phyloP scores from a whole-genome alignment of 2,888 invertebrate species.

The Pandemis corylana region DNA sequence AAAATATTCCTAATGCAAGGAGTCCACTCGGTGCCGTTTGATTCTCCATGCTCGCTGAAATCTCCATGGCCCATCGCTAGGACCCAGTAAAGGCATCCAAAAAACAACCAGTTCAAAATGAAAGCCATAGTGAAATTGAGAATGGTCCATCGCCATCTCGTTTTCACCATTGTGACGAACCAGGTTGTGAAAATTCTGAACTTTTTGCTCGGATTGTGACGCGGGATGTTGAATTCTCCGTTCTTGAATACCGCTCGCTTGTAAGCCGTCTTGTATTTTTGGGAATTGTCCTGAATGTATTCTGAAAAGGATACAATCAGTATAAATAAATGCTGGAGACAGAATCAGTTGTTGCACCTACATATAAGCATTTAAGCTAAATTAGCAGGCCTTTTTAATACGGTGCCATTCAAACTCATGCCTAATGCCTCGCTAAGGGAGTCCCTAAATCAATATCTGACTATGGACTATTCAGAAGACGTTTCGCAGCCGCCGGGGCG shows the following conservation, averaged over 20 bases:
- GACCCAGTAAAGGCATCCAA: conserved; percentile 96
- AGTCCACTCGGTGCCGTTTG: conserved; percentile 86
- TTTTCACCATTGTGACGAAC: conserved; percentile 93
- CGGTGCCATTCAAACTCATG: too few species aligned
- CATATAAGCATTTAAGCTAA: too few species aligned
- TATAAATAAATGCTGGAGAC: too few species aligned
- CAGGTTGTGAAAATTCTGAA: conserved; percentile 89
- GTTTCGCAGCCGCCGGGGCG: too few species aligned
- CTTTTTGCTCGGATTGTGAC: conserved; percentile 84
- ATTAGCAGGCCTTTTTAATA: too few species aligned
- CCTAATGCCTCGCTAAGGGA: too few species aligned
- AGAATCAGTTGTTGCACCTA: too few species aligned
- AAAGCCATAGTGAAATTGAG: conserved; percentile 93
- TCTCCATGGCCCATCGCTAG: conserved; percentile 96
- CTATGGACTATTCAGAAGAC: too few species aligned
- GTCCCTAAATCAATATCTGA: too few species aligned
- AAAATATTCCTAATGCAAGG: conserved; percentile 95
- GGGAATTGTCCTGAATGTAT: conserved; percentile 46
- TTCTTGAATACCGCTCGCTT: conserved; percentile 91
- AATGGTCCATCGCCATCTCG: conserved; percentile 96
- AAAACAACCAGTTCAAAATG: conserved; percentile 94
- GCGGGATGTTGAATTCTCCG: conserved; percentile 95
- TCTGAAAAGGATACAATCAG: conserved; percentile 39
- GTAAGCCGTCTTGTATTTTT: conserved; percentile 42
- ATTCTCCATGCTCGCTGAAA: conserved; percentile 86